Percentiles rank a stretch among this genome's conserved stretches.
phyloP scores from a whole-genome alignment of 2,888 invertebrate species.

The Temnothorax unifasciatus region DNA sequence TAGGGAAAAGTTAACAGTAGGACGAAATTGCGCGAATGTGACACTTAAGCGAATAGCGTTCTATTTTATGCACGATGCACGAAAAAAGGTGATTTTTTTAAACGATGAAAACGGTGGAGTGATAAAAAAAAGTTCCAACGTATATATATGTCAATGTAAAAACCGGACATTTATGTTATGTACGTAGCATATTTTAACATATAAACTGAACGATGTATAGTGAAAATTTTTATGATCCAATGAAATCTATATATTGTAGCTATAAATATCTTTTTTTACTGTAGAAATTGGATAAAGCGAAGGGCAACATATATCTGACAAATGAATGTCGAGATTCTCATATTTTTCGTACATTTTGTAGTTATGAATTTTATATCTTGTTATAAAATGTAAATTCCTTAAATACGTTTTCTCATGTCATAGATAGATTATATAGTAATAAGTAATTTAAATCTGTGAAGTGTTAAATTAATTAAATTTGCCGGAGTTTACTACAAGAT shows the following conservation, averaged over 20 bases:
- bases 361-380: neutral
- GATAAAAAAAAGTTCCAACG: neutral
- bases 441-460: neutral
- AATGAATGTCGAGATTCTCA: neutral
- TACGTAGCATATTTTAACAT: neutral
- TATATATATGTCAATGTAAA: neutral
- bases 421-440: neutral
- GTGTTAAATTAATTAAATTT: slow-evolving; percentile 6
- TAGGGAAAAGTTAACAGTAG: slow-evolving; percentile 25
- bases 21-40: neutral
- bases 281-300: neutral
- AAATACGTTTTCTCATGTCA: neutral
- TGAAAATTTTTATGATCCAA: neutral
- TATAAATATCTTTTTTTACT: neutral
- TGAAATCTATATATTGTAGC: neutral
- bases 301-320: neutral
- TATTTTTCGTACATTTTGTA: slow-evolving; percentile 2
- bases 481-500: neutral
- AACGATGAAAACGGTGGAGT: neutral
- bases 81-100: neutral
- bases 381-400: slow-evolving; percentile 6
- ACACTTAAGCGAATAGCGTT: slow-evolving; percentile 11
- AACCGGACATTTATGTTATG: neutral
- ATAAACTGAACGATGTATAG: neutral
- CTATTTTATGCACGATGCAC: neutral